Base-by-base conservation (phyloP, 2,113 vertebrate genomes). In the Rostratula benghalensis region DNA sequence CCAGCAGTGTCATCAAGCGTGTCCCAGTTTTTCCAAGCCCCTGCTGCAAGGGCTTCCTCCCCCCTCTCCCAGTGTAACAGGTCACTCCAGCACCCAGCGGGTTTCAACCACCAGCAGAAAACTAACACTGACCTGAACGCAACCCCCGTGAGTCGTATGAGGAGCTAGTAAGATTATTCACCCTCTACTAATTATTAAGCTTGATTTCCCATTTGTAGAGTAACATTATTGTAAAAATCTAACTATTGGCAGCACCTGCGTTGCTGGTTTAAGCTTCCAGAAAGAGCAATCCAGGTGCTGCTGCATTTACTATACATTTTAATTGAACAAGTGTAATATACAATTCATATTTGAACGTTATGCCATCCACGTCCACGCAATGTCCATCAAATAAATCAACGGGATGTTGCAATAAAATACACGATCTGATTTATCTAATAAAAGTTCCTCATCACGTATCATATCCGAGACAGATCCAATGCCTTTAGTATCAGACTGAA, bases 261-360 rank as follows among this genome's bases (percentile, higher is more conserved):
- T 56, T 95, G 95, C 95, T 92, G 95, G 54, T 59, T 94, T 88
- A 61, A 39, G 64, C 43, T 96, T 93, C 63, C 59, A 61, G 73
- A 61, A 74, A 45, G 77, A 86, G 76, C 85, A 85, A 70, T 57
- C 74, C 67, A 69, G 91, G 94, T 84, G 91, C 79, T 94, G 83
- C 94, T 88, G 19, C 43, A 43, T 97, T 93, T 95, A 93, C 97
- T 98, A 96, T 95, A 92, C 91, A 93, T 92, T 74, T 95, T 96
- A 98, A 98, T 97, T 78, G 63, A 97, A 98, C 96, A 93, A 96
- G 96, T 97, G 85, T 97, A 97, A 97, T 98, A 87, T 97, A 98
- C 97, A 98, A 95, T 98, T 98, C 94, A 84, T 97, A 94, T 92
- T 71, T 94, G 93, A 98, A 97, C 92, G 96, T 54, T 96, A 94